Evolutionary conservation across 2,888 invertebrate genomes (phyloP).

Genomic region (Lycaena phlaeas): DNA sequence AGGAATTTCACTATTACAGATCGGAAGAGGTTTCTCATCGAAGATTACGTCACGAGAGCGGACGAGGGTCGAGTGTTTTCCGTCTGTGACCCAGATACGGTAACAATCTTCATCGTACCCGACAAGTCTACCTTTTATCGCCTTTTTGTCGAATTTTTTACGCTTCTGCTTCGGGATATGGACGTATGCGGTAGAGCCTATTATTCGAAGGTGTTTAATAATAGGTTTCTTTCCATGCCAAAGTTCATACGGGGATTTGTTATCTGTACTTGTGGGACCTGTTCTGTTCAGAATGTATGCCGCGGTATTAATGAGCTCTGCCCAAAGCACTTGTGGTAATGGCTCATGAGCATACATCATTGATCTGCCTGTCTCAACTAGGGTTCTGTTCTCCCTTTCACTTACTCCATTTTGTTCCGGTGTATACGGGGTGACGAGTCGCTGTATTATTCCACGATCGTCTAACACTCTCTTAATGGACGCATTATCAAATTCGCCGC

Average conservation of each 20-base stretch:
- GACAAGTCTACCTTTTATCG: slow-evolving; percentile 8
- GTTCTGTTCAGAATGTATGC: slow-evolving; percentile 18
- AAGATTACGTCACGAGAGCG: too few species aligned
- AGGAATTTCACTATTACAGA: too few species aligned
- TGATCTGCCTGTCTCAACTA: neutral
- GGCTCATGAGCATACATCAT: slow-evolving; percentile 1
- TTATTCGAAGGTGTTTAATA: neutral
- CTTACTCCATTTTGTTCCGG: slow-evolving; percentile 1
- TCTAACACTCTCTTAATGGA: neutral
- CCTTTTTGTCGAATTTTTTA: slow-evolving; percentile 13
- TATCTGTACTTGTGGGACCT: slow-evolving; percentile 18
- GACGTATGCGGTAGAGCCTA: slow-evolving; percentile 6
- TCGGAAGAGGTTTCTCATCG: too few species aligned
- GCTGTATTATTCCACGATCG: neutral
- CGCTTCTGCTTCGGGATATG: slow-evolving; percentile 17
- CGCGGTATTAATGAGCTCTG: slow-evolving; percentile 13
- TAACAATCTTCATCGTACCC: slow-evolving; percentile 17
- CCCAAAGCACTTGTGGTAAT: slow-evolving; percentile 11
- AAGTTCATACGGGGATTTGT: slow-evolving; percentile 26
- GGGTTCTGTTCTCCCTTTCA: slow-evolving; percentile 3
- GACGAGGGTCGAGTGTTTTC: too few species aligned
- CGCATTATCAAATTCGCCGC: slow-evolving; percentile 1
- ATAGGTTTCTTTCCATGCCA: slow-evolving; percentile 18
- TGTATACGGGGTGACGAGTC: neutral
- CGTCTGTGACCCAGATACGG: too few species aligned